Conservation (phyloP, 2,797 vertebrate species). For the Semaprochilodus insignis region DNA sequence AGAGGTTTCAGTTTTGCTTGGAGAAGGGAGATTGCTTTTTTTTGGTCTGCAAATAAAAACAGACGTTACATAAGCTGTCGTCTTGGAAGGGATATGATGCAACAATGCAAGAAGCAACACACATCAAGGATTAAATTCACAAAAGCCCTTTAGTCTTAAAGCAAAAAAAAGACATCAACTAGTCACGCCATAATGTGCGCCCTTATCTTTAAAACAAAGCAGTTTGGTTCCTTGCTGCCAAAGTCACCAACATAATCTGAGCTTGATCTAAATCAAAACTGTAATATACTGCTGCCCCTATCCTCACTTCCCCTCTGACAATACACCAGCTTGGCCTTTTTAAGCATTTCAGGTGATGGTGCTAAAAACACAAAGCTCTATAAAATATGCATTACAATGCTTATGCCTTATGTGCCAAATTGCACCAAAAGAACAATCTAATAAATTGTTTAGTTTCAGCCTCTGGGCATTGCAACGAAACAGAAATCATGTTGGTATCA, state of each 20-base stretch:
- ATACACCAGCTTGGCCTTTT: background rate
- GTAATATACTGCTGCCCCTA: background rate
- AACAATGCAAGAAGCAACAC: conserved; percentile 42
- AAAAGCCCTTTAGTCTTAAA: background rate
- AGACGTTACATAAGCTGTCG: conserved; percentile 57
- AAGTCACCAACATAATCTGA: background rate
- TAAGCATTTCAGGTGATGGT: background rate
- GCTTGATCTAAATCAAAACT: background rate
- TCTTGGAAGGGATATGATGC: conserved; percentile 55
- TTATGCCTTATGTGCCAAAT: background rate
- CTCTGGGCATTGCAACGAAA: background rate
- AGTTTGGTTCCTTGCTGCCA: background rate
- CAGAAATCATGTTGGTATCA: no score
- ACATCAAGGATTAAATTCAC: conserved; percentile 55
- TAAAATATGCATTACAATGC: background rate
- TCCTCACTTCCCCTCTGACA: background rate
- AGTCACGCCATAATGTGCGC: background rate
- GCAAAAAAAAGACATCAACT: background rate
- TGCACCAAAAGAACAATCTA: background rate
- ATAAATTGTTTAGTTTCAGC: background rate
- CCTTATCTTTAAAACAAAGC: background rate
- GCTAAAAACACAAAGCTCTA: no score
- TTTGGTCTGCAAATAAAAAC: conserved; percentile 32
- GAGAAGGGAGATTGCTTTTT: conserved; percentile 15
- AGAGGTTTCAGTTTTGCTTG: conserved; percentile 22